Conservation (phyloP, 2,888 invertebrate genomes). For the Tethea ocularis region DNA sequence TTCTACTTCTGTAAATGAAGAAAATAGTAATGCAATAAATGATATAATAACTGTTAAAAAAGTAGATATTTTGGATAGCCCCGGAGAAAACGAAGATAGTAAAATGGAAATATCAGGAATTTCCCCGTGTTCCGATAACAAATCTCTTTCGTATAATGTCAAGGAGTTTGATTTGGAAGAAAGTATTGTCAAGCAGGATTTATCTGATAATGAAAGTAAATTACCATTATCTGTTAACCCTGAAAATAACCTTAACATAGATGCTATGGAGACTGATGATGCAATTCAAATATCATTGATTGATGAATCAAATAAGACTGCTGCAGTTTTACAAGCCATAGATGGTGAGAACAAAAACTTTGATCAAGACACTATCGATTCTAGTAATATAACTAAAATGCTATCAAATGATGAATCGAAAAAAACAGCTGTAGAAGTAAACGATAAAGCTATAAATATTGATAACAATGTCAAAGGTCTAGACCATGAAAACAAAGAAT, state of each 20-base stretch:
- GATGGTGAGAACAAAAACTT: not conserved
- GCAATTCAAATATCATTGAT: not conserved
- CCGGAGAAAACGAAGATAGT: not conserved
- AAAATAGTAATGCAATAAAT: not conserved
- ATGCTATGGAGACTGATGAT: not conserved
- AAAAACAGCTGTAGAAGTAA: not conserved
- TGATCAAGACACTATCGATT: not conserved
- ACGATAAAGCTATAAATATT: not conserved
- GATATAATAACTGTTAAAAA: not conserved
- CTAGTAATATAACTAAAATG: not conserved
- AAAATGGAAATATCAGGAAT: not conserved
- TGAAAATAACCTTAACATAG: not conserved
- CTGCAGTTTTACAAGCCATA: not conserved
- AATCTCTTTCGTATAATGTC: not conserved
- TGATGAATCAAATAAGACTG: not conserved
- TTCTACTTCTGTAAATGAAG: not conserved
- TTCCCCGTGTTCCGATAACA: not conserved
- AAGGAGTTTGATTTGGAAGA: not conserved
- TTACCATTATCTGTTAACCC: not conserved
- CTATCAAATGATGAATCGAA: not conserved
- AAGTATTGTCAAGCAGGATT: not conserved
- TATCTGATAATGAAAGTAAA: not conserved
- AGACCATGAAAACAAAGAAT: too few species aligned
- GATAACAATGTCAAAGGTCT: too few species aligned
- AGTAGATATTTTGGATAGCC: not conserved